Evolutionary conservation across 2,113 vertebrate genomes (phyloP).

Genomic region (Phasianus colchicus): DNA sequence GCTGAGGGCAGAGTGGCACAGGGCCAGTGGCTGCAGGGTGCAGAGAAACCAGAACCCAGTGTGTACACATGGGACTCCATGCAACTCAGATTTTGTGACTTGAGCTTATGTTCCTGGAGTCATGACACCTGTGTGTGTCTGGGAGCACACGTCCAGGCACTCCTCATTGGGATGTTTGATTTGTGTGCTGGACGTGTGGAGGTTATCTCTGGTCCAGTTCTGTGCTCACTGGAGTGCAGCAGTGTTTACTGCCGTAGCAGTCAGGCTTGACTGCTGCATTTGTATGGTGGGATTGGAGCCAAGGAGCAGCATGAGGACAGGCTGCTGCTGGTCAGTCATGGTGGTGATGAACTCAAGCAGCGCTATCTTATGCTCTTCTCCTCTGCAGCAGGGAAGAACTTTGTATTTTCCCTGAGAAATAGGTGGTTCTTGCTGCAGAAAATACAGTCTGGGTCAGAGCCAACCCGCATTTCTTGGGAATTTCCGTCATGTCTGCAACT

Average conservation of each 20-base stretch:
- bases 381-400: background rate
- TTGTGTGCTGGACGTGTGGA: background rate
- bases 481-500: background rate
- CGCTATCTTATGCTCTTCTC: background rate
- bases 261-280: background rate
- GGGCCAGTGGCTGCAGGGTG: background rate
- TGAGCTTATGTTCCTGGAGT: background rate
- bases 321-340: background rate
- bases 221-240: background rate
- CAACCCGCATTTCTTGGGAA: background rate
- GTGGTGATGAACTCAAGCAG: background rate
- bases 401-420: background rate
- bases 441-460: background rate
- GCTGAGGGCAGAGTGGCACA: background rate
- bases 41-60: rapidly evolving
- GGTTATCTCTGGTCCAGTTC: background rate
- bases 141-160: rapidly evolving
- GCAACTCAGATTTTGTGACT: background rate
- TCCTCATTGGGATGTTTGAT: background rate
- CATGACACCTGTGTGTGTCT: rapidly evolving
- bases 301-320: background rate
- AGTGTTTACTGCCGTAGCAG: background rate
- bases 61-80: rapidly evolving
- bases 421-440: background rate
- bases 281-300: background rate